A percentile compares a stretch with the other conserved stretches of the same genome.
These are phyloP conservation scores for Eremophila alpestris DNA, from an alignment of 2,797 vertebrate species.

Conservation along the genomic window DNA sequence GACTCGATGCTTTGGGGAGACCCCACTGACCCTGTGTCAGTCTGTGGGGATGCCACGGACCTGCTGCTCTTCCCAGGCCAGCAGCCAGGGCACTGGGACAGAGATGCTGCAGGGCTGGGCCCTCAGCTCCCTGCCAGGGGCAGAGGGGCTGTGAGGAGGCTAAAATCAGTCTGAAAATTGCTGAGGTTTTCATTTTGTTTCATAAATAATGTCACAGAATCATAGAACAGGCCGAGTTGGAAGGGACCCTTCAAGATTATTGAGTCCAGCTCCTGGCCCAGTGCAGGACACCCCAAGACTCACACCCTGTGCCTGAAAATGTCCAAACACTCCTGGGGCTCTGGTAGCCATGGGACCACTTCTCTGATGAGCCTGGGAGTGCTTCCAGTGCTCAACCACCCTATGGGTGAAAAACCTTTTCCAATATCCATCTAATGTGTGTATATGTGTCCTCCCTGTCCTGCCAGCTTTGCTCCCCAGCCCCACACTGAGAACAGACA, in stretches of 20 bases:
- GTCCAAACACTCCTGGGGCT: background rate
- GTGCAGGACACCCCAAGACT: background rate
- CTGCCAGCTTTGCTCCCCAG: background rate
- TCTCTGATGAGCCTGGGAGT: background rate
- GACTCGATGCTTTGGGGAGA: background rate
- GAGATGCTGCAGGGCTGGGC: background rate
- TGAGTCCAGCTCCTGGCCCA: background rate
- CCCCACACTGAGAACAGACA: background rate
- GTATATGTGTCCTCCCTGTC: background rate
- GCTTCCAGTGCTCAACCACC: background rate
- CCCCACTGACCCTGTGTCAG: background rate
- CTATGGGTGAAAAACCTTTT: background rate
- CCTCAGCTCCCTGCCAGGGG: background rate
- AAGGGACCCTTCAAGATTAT: background rate
- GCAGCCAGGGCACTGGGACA: background rate
- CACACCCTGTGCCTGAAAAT: background rate
- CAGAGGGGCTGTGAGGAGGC: background rate
- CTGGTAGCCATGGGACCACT: background rate
- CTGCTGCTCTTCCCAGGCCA: background rate
- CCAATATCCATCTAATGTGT: too few relatives aligned
- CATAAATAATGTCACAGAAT: background rate
- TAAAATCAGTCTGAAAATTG: background rate
- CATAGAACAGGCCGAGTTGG: background rate
- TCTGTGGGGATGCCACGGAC: background rate
- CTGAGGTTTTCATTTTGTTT: background rate